Percentiles rank a stretch among this genome's conserved stretches.
Conservation (phyloP, 2,797 vertebrate species). For the Adrianichthys oophorus region DNA sequence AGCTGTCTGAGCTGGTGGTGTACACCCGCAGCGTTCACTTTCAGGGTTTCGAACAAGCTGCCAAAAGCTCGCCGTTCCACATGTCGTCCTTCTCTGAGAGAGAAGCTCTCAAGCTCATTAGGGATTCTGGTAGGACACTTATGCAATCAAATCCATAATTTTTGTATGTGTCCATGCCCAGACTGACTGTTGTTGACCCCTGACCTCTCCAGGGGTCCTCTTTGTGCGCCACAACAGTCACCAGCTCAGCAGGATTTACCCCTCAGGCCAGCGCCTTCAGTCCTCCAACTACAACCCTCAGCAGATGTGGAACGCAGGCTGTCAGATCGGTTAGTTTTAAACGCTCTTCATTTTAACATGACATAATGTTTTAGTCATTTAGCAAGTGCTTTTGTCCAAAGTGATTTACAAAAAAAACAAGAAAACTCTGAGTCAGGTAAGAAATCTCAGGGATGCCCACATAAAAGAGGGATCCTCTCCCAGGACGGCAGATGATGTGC, state of each 20-base stretch:
- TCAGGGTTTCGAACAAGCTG: constrained; percentile 71
- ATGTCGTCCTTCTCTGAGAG: constrained; percentile 91
- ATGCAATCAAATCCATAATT: not conserved
- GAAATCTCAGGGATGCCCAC: too few species aligned
- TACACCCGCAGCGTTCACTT: constrained; percentile 87
- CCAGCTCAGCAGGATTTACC: constrained; percentile 88
- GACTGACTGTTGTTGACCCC: not conserved
- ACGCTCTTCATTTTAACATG: too few species aligned
- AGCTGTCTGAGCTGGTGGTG: constrained; percentile 87
- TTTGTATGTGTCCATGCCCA: not conserved
- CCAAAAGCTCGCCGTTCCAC: constrained; percentile 69
- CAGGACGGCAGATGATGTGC: too few species aligned
- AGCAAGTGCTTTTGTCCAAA: too few species aligned
- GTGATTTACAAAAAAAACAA: too few species aligned
- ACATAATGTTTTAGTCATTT: too few species aligned
- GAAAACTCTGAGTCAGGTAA: too few species aligned
- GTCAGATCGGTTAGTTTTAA: constrained; percentile 87
- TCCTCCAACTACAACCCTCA: constrained; percentile 96
- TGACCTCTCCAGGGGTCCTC: constrained; percentile 67
- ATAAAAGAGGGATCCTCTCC: too few species aligned
- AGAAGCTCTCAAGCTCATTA: constrained; percentile 84
- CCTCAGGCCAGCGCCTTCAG: constrained; percentile 84
- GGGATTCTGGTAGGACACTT: constrained; percentile 81
- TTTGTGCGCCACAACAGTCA: constrained; percentile 82
- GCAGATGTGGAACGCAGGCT: constrained; percentile 96